Conservation (phyloP, 1,140 invertebrate species). For the Pseudomyrmex sp. region DNA sequence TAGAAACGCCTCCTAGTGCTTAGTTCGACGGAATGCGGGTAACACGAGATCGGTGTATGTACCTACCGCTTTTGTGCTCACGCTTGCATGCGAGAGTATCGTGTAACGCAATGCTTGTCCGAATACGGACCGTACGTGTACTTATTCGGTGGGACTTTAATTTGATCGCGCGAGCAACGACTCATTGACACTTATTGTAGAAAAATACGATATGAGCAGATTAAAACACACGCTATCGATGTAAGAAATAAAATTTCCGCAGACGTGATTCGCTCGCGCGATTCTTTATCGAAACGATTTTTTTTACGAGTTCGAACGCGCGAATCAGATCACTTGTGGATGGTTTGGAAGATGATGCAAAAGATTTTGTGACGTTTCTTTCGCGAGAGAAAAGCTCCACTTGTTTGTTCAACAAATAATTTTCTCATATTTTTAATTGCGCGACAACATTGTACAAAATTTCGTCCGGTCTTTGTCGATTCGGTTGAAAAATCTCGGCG, state of each 20-base stretch:
- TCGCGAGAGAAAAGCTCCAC: too few relatives aligned
- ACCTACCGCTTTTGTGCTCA: constrained; percentile 53
- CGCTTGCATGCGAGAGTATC: constrained; percentile 62
- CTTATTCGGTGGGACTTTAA: background rate
- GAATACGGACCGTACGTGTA: background rate
- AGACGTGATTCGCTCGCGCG: too few relatives aligned
- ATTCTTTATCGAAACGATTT: too few relatives aligned
- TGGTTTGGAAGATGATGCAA: too few relatives aligned
- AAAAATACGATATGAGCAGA: background rate
- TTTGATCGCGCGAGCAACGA: constrained; percentile 24
- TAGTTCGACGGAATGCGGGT: constrained; percentile 67
- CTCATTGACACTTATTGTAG: background rate
- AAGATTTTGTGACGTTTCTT: too few relatives aligned
- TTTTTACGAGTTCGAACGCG: too few relatives aligned
- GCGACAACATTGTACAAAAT: background rate
- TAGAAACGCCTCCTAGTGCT: constrained; percentile 56
- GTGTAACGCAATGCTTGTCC: constrained; percentile 41
- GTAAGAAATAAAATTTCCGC: background rate
- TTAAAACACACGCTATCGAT: background rate
- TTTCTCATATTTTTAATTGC: background rate
- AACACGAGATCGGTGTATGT: constrained; percentile 62
- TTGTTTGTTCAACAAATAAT: background rate
- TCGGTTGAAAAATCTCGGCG: constrained; percentile 12
- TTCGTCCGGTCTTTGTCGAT: background rate
- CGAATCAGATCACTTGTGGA: too few relatives aligned